phyloP scores from a whole-genome alignment of 2,888 invertebrate genomes.

The Nezara viridula region DNA sequence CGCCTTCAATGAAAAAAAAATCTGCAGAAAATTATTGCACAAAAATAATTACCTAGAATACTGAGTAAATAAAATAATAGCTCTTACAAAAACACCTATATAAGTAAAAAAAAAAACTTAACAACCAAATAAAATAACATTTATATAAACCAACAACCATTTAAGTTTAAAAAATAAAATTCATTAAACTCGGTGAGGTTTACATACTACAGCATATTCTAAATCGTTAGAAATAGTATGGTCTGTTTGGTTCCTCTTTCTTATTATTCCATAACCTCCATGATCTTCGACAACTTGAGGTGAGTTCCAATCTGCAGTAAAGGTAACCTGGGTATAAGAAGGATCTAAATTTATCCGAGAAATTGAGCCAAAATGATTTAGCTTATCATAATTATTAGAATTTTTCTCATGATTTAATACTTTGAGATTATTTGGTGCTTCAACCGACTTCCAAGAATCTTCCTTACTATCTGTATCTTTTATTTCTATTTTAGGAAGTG shows the following conservation, averaged over 20 bases:
- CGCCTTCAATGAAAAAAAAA: neutral
- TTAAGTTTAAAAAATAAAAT: slow-evolving; percentile 54
- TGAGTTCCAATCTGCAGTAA: slow-evolving; percentile 69
- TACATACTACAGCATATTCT: slow-evolving; percentile 87
- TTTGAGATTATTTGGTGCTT: slow-evolving; percentile 37
- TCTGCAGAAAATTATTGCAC: slow-evolving; percentile 16
- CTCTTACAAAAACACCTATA: neutral
- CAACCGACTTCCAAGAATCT: slow-evolving; percentile 35
- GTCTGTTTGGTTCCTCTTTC: slow-evolving; percentile 73
- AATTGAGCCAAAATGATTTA: slow-evolving; percentile 85
- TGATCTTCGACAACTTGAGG: slow-evolving; percentile 61
- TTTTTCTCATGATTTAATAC: slow-evolving; percentile 61
- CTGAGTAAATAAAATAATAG: neutral
- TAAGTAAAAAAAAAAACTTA: slow-evolving; percentile 26
- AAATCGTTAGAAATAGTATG: slow-evolving; percentile 82
- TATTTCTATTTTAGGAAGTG: neutral
- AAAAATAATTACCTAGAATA: neutral
- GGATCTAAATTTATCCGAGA: slow-evolving; percentile 77
- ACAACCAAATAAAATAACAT: slow-evolving; percentile 50
- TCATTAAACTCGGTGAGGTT: slow-evolving; percentile 83
- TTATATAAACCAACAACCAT: slow-evolving; percentile 52
- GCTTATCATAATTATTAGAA: slow-evolving; percentile 80
- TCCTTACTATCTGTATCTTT: neutral
- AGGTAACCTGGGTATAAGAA: slow-evolving; percentile 78
- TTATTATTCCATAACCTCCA: slow-evolving; percentile 81